Conservation (phyloP, 2,113 vertebrate species). For the Sminthopsis crassicaudata region DNA sequence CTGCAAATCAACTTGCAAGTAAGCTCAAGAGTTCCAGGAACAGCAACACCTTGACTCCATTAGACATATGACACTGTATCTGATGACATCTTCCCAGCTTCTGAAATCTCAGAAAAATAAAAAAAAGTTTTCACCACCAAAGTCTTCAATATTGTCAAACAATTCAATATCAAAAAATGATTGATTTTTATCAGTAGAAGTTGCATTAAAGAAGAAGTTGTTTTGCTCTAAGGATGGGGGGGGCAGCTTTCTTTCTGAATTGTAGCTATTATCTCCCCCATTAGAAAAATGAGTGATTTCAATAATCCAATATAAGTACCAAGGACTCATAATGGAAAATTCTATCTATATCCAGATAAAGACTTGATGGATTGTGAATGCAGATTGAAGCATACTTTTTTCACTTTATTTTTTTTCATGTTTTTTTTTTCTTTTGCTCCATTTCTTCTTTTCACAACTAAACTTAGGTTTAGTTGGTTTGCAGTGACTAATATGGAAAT, state of each 20-base stretch:
- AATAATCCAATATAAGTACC: background rate
- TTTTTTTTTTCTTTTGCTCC: background rate
- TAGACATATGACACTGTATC: background rate
- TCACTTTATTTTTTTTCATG: background rate
- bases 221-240: background rate
- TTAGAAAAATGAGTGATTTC: background rate
- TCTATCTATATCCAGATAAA: background rate
- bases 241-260: background rate
- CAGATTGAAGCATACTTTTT: background rate
- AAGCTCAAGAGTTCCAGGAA: background rate
- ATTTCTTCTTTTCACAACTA: background rate
- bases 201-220: background rate
- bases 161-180: no score
- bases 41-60: background rate
- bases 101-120: background rate
- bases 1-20: background rate
- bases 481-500: background rate
- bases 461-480: no score
- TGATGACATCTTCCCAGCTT: background rate
- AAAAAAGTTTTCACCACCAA: background rate
- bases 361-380: background rate
- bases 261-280: background rate
- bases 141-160: background rate
- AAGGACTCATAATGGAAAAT: background rate
- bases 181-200: background rate